These are phyloP conservation scores for Pipistrellus nathusii DNA, from an alignment of 2,797 vertebrate species.

Conservation along the genomic window DNA sequence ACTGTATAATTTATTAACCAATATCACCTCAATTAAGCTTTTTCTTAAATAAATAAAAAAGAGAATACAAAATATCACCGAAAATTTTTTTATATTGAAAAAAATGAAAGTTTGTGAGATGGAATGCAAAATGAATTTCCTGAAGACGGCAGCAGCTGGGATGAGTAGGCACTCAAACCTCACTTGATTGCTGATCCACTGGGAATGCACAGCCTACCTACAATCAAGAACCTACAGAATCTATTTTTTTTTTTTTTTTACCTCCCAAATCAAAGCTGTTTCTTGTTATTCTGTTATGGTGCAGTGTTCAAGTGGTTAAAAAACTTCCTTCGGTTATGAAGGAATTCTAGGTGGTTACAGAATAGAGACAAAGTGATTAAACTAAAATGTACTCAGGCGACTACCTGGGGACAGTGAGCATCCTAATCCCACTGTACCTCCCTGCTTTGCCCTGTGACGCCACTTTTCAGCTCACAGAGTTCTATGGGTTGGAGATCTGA, in stretches of 20 bases:
- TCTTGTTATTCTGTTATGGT: neutral
- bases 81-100: neutral
- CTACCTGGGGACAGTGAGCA: neutral
- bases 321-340: neutral
- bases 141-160: neutral
- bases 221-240: neutral
- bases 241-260: neutral
- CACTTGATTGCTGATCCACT: neutral
- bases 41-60: neutral
- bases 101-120: neutral
- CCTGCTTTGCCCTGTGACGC: neutral
- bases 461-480: neutral
- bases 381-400: neutral
- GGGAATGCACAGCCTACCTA: neutral
- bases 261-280: neutral
- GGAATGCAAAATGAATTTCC: neutral
- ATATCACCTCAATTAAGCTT: neutral
- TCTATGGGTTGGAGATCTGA: neutral
- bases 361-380: constrained; percentile 13
- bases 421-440: neutral
- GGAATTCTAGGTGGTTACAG: neutral
- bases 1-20: neutral
- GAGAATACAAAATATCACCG: neutral
- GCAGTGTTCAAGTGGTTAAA: neutral
- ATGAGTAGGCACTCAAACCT: neutral